Evolutionary conservation across 2,797 vertebrate species (phyloP).

Genomic region (Pterois miles): DNA sequence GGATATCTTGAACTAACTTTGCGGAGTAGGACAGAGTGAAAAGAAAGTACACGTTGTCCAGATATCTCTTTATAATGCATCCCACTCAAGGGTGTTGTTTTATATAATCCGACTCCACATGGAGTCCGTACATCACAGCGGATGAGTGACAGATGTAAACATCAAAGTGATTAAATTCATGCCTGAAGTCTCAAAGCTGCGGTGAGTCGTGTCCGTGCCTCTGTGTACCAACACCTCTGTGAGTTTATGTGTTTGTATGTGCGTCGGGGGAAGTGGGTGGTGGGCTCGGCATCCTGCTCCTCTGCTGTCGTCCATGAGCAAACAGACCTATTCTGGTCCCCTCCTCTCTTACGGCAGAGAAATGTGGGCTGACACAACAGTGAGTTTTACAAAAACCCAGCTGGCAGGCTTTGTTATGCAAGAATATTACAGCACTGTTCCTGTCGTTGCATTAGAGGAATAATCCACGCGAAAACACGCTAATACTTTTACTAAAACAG

Average conservation of each 20-base stretch:
- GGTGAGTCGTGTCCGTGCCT: slow-evolving; percentile 22
- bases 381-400: slow-evolving; percentile 46
- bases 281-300: slow-evolving; percentile 15
- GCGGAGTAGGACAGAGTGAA: neutral
- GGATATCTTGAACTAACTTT: slow-evolving; percentile 24
- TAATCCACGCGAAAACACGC: slow-evolving; percentile 42
- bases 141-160: slow-evolving; percentile 41
- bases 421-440: slow-evolving; percentile 44
- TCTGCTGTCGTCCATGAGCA: slow-evolving; percentile 16
- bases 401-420: slow-evolving; percentile 56
- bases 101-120: slow-evolving; percentile 13
- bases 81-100: slow-evolving; percentile 23
- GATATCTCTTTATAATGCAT: slow-evolving; percentile 1
- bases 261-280: neutral
- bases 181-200: slow-evolving; percentile 30
- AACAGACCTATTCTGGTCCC: slow-evolving; percentile 33
- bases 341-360: slow-evolving; percentile 23
- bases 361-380: slow-evolving; percentile 50
- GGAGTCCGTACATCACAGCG: neutral
- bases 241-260: neutral
- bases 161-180: slow-evolving; percentile 43
- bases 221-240: slow-evolving; percentile 2
- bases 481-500: slow-evolving; percentile 34
- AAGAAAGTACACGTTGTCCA: neutral
- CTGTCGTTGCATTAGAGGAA: slow-evolving; percentile 37